phyloP scores from a whole-genome alignment of 2,888 invertebrate genomes.

The Vandiemenella viatica region DNA sequence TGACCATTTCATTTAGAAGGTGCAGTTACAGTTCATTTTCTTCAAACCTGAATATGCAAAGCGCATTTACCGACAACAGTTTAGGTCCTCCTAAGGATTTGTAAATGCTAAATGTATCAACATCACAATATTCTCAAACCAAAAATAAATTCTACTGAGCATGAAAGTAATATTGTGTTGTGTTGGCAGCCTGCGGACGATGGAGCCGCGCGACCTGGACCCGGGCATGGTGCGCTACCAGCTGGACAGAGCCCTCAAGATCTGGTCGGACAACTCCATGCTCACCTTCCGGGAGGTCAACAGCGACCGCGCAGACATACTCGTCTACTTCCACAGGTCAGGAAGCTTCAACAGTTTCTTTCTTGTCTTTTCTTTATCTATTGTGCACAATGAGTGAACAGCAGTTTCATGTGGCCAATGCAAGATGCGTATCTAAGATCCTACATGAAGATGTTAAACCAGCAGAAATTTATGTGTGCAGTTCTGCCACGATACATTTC shows the following conservation, averaged over 20 bases:
- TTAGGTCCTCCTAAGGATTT: too few species aligned
- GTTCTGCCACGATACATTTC: too few species aligned
- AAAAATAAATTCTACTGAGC: background rate
- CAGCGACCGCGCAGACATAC: conserved; percentile 71
- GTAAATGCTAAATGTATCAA: too few species aligned
- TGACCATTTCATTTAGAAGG: too few species aligned
- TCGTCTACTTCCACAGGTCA: conserved; percentile 74
- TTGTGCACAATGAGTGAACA: too few species aligned
- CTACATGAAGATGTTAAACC: too few species aligned
- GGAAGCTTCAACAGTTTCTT: conserved; percentile 20
- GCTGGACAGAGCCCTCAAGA: conserved; percentile 59
- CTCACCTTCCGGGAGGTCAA: conserved; percentile 73
- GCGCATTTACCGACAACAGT: too few species aligned
- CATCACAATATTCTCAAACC: background rate
- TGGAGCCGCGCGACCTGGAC: conserved; percentile 35
- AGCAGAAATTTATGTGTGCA: too few species aligned
- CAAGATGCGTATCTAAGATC: too few species aligned
- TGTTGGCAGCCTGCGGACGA: conserved; percentile 40
- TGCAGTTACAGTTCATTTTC: too few species aligned
- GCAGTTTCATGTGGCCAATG: too few species aligned
- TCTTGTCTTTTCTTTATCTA: background rate
- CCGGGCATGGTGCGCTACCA: conserved; percentile 45
- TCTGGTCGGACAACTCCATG: conserved; percentile 77
- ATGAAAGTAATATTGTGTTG: background rate
- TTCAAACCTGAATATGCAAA: too few species aligned